phyloP scores from a whole-genome alignment of 2,888 invertebrate genomes.

The Netelia virgata region DNA sequence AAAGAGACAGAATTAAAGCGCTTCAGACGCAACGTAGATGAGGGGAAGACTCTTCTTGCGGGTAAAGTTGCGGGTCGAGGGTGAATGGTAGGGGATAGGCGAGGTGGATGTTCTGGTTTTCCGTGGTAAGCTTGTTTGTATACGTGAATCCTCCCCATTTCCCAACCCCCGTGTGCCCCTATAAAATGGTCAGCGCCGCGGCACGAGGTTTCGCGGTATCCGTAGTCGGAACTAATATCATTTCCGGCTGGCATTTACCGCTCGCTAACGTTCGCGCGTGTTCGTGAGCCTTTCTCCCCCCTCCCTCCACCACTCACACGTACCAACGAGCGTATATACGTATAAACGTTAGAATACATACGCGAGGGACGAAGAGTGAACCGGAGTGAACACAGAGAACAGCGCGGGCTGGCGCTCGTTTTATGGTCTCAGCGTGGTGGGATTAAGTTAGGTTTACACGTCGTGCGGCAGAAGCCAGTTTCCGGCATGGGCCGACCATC shows the following conservation, averaged over 20 bases:
- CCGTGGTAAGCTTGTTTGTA: slow-evolving; percentile 20
- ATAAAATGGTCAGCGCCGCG: slow-evolving; percentile 13
- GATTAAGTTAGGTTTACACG: slow-evolving; percentile 74
- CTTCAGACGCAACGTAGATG: neutral
- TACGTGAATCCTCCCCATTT: neutral
- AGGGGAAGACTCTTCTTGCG: slow-evolving; percentile 7
- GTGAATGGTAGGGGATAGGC: no score
- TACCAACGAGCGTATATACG: slow-evolving; percentile 1
- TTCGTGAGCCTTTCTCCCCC: slow-evolving; percentile 11
- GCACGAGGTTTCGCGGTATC: slow-evolving; percentile 57
- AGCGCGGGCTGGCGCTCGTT: slow-evolving; percentile 44
- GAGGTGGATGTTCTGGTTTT: slow-evolving; percentile 10
- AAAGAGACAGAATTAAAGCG: slow-evolving; percentile 27
- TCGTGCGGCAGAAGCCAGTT: slow-evolving; percentile 70
- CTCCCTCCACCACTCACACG: neutral
- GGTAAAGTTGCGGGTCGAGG: neutral
- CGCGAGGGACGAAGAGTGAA: slow-evolving; percentile 2
- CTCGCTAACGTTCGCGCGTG: slow-evolving; percentile 48
- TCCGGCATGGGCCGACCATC: slow-evolving; percentile 67
- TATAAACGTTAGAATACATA: neutral
- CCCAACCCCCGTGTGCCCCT: neutral
- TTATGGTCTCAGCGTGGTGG: slow-evolving; percentile 61
- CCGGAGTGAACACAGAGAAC: slow-evolving; percentile 44
- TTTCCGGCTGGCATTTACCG: slow-evolving; percentile 67
- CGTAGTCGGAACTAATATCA: slow-evolving; percentile 69